Conservation (phyloP, 2,113 vertebrate species). For the Cephalopholis sonnerati region DNA sequence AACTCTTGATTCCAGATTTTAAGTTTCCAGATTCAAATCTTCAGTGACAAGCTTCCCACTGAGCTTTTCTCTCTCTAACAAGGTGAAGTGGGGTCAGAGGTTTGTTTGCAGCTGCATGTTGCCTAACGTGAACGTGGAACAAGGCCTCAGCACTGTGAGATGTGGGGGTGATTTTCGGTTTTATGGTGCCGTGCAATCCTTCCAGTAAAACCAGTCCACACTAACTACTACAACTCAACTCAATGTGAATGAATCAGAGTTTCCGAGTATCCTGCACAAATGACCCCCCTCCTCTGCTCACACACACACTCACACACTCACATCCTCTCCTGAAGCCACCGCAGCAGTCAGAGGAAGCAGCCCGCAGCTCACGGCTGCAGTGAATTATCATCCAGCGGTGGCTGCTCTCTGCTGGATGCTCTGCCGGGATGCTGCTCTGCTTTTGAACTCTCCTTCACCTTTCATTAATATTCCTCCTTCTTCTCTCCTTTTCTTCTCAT, state of each 20-base stretch:
- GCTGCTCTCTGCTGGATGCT: conserved; percentile 28
- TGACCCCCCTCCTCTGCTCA: conserved; percentile 7
- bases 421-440: conserved; percentile 15
- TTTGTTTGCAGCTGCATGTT: conserved; percentile 32
- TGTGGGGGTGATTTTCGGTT: conserved; percentile 18
- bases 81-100: conserved; percentile 26
- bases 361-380: conserved; percentile 40
- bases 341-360: conserved; percentile 42
- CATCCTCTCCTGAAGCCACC: conserved; percentile 31
- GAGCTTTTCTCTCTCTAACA: background rate
- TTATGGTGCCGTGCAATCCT: conserved; percentile 57
- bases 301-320: conserved; percentile 37
- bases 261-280: conserved; percentile 63
- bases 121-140: conserved; percentile 3
- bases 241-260: conserved; percentile 69
- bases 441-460: conserved; percentile 9
- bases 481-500: background rate
- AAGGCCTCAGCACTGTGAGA: conserved; percentile 9
- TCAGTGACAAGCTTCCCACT: background rate
- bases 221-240: conserved; percentile 41
- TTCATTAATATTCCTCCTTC: background rate
- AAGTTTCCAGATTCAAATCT: background rate
- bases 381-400: conserved; percentile 44
- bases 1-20: background rate
- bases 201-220: conserved; percentile 69